phyloP scores from a whole-genome alignment of 2,113 vertebrate genomes.

The Corynorhinus townsendii region DNA sequence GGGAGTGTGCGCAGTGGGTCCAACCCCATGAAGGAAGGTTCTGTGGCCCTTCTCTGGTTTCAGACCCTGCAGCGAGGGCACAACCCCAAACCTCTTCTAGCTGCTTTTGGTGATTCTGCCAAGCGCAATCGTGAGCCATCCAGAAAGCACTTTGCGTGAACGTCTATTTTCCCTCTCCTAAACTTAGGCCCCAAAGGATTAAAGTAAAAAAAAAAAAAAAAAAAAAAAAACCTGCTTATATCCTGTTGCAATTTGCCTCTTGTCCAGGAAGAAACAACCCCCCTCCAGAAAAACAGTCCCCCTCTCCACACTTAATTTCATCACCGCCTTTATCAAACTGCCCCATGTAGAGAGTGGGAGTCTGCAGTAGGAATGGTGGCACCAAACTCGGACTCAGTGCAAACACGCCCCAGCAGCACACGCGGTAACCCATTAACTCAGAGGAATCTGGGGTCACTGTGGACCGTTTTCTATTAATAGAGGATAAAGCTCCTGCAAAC shows the following conservation, averaged over 20 bases:
- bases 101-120: slow-evolving; percentile 56
- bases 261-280: background rate
- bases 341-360: background rate
- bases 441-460: slow-evolving; percentile 65
- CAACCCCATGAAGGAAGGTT: background rate
- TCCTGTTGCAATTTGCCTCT: slow-evolving; percentile 16
- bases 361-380: background rate
- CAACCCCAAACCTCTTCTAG: background rate
- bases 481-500: slow-evolving; percentile 75
- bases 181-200: slow-evolving; percentile 8
- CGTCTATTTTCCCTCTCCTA: background rate
- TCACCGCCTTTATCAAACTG: background rate
- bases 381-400: background rate
- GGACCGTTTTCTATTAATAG: slow-evolving; percentile 80
- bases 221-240: background rate
- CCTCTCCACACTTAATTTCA: background rate
- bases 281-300: background rate
- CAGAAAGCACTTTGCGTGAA: slow-evolving; percentile 38
- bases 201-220: background rate
- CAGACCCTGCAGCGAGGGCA: background rate
- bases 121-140: background rate
- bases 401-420: slow-evolving; percentile 69
- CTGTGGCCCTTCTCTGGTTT: background rate
- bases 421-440: slow-evolving; percentile 56
- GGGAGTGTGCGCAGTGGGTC: background rate